Conservation (phyloP, 2,797 vertebrate species). For the Lacerta viridis region DNA sequence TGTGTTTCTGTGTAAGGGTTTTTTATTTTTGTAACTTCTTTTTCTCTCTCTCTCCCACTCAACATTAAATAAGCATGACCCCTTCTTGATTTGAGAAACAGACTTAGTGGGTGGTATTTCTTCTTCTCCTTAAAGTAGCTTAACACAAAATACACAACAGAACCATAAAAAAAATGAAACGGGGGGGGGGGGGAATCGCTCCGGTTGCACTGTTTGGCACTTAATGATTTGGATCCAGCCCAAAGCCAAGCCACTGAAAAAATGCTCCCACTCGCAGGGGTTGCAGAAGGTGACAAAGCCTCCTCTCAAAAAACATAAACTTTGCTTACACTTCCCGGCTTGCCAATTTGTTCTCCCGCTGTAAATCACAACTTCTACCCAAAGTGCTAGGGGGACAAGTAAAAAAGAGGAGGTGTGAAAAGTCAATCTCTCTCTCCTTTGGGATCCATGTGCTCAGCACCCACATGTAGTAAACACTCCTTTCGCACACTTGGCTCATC, state of each 20-base stretch:
- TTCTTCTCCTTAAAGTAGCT: slow-evolving; percentile 53
- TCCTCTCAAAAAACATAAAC: slow-evolving; percentile 65
- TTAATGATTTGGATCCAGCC: slow-evolving; percentile 67
- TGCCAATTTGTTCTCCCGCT: slow-evolving; percentile 64
- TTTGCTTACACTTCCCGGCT: slow-evolving; percentile 62
- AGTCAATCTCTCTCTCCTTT: slow-evolving; percentile 58
- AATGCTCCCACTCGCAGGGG: slow-evolving; percentile 56
- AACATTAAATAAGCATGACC: slow-evolving; percentile 53
- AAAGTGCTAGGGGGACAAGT: slow-evolving; percentile 42
- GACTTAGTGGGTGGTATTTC: slow-evolving; percentile 60
- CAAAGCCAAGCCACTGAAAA: slow-evolving; percentile 70
- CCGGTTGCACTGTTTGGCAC: slow-evolving; percentile 59
- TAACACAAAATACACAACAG: slow-evolving; percentile 65
- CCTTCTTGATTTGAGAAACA: slow-evolving; percentile 64
- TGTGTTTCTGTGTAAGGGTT: slow-evolving; percentile 15
- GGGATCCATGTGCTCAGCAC: slow-evolving; percentile 35
- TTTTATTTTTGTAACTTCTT: slow-evolving; percentile 27
- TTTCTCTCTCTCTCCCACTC: neutral
- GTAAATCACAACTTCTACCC: slow-evolving; percentile 61
- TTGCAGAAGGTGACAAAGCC: slow-evolving; percentile 69
- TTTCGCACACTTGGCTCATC: slow-evolving; percentile 65
- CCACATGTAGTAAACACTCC: slow-evolving; percentile 62
- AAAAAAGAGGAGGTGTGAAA: slow-evolving; percentile 57
- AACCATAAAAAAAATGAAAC: slow-evolving; percentile 36
- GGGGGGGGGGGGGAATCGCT: neutral